Base-by-base conservation (phyloP, 2,797 vertebrate genomes). In the Anguilla anguilla region DNA sequence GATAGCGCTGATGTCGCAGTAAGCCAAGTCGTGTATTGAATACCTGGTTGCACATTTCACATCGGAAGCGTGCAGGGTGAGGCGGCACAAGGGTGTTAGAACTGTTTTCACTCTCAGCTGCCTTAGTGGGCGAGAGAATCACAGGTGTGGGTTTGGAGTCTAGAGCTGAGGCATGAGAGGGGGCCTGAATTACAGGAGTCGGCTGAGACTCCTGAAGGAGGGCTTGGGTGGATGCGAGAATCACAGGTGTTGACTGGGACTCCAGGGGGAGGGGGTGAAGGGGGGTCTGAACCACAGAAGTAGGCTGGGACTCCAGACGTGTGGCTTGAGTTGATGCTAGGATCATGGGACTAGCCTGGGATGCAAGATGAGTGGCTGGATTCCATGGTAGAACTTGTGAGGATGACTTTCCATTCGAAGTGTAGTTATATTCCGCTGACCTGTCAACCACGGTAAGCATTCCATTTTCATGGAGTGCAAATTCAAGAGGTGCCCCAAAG, bases 401-500 rank as follows among this genome's bases (percentile, higher is more conserved):
- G 87, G 88, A 11, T 83, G 96, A 93, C 91, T 94, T 95, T n/a
- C 90, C 91, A 90, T 88, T 86, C 88, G 61, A 93, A 91, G 49
- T 31, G 77, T 85, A 85, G 86, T 93, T 92, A 11, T 94, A 92
- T 31, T 93, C 92, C 51, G 88, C 90, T 0, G 94, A 94, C 84
- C 94, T 94, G 87, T 96, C 95, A 61, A 96, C 91, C 88, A 95
- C 92, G 28, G 94, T 95, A 69, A 97, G 90, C 25, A 95, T 97
- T 77, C 96, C 96, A 89, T 97, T 97, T 94, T 96, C 96, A 91
- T 96, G 96, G 86, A 97, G 94, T 64, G 96, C 95, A 93, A 97
- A 96, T 92, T 97, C 96, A 88, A 96, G 92, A 22, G 96, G 93
- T 51, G 95, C 89, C 93, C 95, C 95, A 93, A 95, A 95, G 89